Conservation (phyloP, 2,888 invertebrate species). For the Drosophila limbata region DNA sequence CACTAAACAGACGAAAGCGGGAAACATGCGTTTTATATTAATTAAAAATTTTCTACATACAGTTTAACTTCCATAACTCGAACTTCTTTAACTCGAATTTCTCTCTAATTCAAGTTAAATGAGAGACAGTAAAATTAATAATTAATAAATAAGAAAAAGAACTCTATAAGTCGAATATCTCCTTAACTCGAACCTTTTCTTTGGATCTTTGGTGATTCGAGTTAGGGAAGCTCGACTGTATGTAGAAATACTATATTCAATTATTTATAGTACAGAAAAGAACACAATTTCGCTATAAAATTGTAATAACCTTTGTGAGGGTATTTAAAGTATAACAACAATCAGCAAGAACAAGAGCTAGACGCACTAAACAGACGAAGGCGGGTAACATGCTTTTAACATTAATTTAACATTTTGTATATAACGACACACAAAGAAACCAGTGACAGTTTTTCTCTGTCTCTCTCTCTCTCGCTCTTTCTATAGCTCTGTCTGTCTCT, state of each 20-base stretch:
- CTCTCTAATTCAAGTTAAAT: too few relatives aligned
- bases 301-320: not conserved
- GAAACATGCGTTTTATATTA: conserved; percentile 59
- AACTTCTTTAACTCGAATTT: too few relatives aligned
- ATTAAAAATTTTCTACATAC: conserved; percentile 66
- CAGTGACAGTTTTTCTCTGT: conserved; percentile 28
- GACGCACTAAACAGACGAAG: conserved; percentile 17
- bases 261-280: too few relatives aligned
- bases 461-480: not conserved
- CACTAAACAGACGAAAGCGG: conserved; percentile 19
- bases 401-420: conserved; percentile 64
- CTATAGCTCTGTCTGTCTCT: not conserved
- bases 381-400: conserved; percentile 54
- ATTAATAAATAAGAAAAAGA: too few relatives aligned
- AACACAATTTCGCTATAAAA: not conserved
- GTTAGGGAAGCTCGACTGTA: too few relatives aligned
- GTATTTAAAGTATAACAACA: conserved; percentile 1
- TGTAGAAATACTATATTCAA: too few relatives aligned
- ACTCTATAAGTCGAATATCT: too few relatives aligned
- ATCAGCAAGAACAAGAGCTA: not conserved
- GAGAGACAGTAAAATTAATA: too few relatives aligned
- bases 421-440: conserved; percentile 10
- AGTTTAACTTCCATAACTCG: too few relatives aligned
- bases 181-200: too few relatives aligned
- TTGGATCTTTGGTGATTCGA: too few relatives aligned